Percentiles rank a stretch among this genome's conserved stretches.
Conservation (phyloP, 2,113 vertebrate genomes). For the Leptobrachium leishanense region DNA sequence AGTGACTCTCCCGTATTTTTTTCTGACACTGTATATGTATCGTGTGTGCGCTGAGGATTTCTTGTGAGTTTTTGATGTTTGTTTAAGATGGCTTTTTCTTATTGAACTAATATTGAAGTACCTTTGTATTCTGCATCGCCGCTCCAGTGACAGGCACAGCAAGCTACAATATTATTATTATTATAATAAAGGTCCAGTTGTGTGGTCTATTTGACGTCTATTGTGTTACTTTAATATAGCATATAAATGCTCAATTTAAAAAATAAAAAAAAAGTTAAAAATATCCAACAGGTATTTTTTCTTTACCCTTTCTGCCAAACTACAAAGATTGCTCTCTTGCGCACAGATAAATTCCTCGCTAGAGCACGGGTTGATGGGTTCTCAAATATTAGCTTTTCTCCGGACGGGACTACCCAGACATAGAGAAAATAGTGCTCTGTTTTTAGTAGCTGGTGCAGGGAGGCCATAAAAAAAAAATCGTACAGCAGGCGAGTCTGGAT, state of each 20-base stretch:
- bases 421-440: conserved; percentile 67
- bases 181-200: too few species aligned
- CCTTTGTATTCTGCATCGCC: too few species aligned
- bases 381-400: conserved; percentile 73
- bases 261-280: neutral
- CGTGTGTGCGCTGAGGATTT: too few species aligned
- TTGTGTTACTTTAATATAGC: neutral
- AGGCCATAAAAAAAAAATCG: conserved; percentile 79
- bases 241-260: neutral
- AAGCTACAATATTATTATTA: too few species aligned
- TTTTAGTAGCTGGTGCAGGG: conserved; percentile 68
- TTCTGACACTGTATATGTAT: too few species aligned
- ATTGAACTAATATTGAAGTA: too few species aligned
- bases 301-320: conserved; percentile 36
- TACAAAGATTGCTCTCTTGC: conserved; percentile 44
- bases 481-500: conserved; percentile 52
- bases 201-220: neutral
- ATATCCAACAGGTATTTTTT: fast-evolving
- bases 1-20: too few species aligned
- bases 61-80: too few species aligned
- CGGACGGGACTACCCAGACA: conserved; percentile 63
- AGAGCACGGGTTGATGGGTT: conserved; percentile 69
- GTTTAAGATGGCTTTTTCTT: too few species aligned
- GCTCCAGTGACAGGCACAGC: too few species aligned
- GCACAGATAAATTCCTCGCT: conserved; percentile 62